These are phyloP conservation scores for Machaerirhynchus nigripectus DNA, from an alignment of 2,113 vertebrate species.

Conservation along the genomic window DNA sequence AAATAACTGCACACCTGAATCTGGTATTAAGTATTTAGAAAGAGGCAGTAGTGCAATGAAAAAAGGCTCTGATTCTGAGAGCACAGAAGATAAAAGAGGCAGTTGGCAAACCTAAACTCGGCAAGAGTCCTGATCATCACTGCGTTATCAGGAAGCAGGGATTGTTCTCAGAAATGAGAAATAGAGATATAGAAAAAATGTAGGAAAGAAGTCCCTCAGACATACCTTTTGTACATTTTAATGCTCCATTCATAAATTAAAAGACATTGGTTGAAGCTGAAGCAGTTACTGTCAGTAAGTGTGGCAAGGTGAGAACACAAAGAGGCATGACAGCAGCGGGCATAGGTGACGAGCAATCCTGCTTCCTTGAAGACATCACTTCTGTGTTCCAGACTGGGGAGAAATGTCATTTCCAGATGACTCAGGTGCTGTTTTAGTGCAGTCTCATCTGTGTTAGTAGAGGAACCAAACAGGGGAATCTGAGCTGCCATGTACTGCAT, in stretches of 20 bases:
- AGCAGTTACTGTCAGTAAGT: background rate
- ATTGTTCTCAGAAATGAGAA: background rate
- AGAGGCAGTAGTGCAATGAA: background rate
- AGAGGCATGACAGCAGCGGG: background rate
- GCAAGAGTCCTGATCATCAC: background rate
- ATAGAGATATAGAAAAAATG: background rate
- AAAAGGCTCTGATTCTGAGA: background rate
- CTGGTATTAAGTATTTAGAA: background rate
- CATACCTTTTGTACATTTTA: slow-evolving; percentile 43
- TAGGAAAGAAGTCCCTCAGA: background rate
- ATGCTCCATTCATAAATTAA: slow-evolving; percentile 49
- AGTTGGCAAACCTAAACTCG: background rate
- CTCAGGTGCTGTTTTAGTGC: slow-evolving; percentile 31
- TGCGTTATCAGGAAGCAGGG: background rate
- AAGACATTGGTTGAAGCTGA: slow-evolving; percentile 41
- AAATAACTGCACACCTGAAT: background rate
- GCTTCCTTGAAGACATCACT: slow-evolving; percentile 22
- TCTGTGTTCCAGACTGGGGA: background rate
- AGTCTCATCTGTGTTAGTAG: background rate
- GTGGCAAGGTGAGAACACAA: slow-evolving; percentile 6
- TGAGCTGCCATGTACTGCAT: background rate
- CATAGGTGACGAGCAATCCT: background rate
- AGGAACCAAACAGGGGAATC: background rate
- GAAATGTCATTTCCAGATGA: background rate
- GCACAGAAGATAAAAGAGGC: background rate